These are phyloP conservation scores for Chrysina gloriosa DNA, from an alignment of 2,888 invertebrate genomes.

Conservation along the genomic window DNA sequence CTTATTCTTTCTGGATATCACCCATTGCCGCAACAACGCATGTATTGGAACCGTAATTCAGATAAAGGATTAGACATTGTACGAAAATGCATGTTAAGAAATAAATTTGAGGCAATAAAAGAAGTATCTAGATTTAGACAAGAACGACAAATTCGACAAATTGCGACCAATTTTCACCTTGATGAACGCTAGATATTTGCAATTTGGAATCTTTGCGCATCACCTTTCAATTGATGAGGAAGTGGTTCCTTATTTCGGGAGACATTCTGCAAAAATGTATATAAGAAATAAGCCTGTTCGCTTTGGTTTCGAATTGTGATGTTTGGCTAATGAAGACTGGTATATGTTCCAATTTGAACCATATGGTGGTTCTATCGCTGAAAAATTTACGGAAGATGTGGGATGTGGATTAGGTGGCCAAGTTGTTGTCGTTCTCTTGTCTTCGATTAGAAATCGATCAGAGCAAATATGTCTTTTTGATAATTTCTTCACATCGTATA, in stretches of 20 bases:
- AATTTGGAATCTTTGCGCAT: constrained; percentile 43
- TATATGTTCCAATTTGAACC: constrained; percentile 45
- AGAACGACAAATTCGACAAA: constrained; percentile 51
- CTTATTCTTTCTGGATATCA: neutral
- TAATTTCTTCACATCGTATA: too few relatives aligned
- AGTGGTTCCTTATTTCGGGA: constrained; percentile 50
- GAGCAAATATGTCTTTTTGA: too few relatives aligned
- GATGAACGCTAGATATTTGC: neutral
- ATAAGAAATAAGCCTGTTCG: constrained; percentile 53
- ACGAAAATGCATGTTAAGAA: neutral
- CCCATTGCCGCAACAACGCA: neutral
- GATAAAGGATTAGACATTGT: neutral
- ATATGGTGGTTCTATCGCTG: too few relatives aligned
- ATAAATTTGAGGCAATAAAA: neutral
- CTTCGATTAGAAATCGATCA: neutral
- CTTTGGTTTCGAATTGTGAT: constrained; percentile 54
- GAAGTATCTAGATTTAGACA: too few relatives aligned
- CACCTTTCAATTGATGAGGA: constrained; percentile 51
- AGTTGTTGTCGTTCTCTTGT: constrained; percentile 27
- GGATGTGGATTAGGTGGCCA: neutral
- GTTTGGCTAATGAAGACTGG: constrained; percentile 49
- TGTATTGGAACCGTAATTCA: neutral
- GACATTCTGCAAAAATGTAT: constrained; percentile 54
- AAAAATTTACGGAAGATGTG: neutral
- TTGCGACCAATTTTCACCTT: neutral